phyloP scores from a whole-genome alignment of 2,113 vertebrate genomes.

The Rhinolophus ferrumequinum region DNA sequence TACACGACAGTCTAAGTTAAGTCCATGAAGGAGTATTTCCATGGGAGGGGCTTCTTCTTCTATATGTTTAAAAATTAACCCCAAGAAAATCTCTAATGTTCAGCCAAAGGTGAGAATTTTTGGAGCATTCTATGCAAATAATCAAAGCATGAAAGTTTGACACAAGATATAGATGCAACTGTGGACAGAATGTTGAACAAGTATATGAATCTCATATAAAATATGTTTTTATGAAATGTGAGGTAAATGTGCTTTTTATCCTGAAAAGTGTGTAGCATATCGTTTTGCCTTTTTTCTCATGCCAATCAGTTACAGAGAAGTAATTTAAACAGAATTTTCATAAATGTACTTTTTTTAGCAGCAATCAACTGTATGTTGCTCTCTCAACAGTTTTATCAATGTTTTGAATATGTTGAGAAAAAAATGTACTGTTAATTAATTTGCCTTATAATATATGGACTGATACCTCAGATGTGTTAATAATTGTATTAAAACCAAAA shows the following conservation, averaged over 20 bases:
- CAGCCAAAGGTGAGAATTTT: neutral
- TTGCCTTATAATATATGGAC: neutral
- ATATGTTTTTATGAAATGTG: neutral
- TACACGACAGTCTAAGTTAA: neutral
- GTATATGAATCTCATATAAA: neutral
- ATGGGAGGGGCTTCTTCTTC: rapidly evolving
- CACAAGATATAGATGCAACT: neutral
- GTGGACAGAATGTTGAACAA: neutral
- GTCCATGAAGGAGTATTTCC: neutral
- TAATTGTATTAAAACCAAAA: neutral
- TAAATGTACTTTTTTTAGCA: neutral
- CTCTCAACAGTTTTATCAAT: neutral
- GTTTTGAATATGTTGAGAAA: neutral
- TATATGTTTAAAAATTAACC: neutral
- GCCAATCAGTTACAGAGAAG: neutral
- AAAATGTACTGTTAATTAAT: neutral
- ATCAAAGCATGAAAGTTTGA: neutral
- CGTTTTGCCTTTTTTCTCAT: neutral
- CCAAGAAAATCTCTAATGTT: neutral
- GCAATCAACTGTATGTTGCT: neutral
- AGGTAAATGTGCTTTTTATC: neutral
- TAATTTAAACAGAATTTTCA: neutral
- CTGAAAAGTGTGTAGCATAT: neutral
- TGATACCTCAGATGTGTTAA: neutral
- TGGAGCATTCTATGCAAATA: neutral